Percentiles rank a stretch among this genome's conserved stretches.
Evolutionary conservation across 2,113 vertebrate genomes (phyloP).

Genomic region (Trichomycterus rosablanca): DNA sequence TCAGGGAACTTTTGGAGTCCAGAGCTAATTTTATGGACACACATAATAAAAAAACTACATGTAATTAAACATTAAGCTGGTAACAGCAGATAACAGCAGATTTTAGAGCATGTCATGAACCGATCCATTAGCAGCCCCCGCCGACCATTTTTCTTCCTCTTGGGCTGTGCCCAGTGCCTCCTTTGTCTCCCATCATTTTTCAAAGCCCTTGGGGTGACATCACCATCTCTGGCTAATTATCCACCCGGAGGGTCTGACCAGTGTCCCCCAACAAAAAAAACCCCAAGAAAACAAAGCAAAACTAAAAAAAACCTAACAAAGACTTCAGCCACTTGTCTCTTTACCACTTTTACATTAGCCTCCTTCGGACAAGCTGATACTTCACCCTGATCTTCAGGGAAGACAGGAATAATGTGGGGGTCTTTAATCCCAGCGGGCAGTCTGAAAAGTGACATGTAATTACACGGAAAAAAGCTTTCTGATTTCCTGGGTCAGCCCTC

Average conservation of each 20-base stretch:
- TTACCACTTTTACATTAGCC: background rate
- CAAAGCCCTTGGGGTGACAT: constrained; percentile 47
- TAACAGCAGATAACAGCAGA: background rate
- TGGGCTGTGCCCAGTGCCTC: background rate
- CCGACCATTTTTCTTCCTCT: background rate
- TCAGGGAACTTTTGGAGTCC: constrained; percentile 1
- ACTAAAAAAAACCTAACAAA: constrained; percentile 22
- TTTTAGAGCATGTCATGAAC: too few relatives aligned
- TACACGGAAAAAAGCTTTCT: constrained; percentile 40
- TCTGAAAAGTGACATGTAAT: constrained; percentile 54
- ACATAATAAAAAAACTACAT: background rate
- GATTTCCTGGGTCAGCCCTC: constrained; percentile 40
- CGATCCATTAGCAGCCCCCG: background rate
- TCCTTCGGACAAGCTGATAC: background rate
- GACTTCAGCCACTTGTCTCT: constrained; percentile 17
- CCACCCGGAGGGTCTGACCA: constrained; percentile 43
- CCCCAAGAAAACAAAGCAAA: too few relatives aligned
- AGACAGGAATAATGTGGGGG: constrained; percentile 28
- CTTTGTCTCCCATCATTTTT: constrained; percentile 39
- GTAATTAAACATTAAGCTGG: background rate
- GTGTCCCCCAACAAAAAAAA: constrained; percentile 25
- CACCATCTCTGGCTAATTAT: constrained; percentile 48
- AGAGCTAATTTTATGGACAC: background rate
- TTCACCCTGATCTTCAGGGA: background rate
- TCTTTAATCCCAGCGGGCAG: constrained; percentile 37